Conservation (phyloP, 2,113 vertebrate species). For the Pluvianellus socialis region DNA sequence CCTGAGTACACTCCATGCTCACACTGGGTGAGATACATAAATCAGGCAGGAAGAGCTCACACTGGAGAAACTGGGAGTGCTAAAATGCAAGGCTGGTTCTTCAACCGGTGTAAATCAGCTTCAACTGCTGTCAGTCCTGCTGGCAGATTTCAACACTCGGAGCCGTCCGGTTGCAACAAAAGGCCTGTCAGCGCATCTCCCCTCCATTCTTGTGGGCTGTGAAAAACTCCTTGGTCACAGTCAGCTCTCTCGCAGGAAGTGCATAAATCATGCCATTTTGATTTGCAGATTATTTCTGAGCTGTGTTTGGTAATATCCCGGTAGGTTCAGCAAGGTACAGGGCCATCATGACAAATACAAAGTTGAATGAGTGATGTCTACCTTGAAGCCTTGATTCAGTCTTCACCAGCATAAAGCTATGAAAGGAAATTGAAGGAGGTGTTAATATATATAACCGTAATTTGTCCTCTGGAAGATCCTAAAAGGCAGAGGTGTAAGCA, state of each 20-base stretch:
- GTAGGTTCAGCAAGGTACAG: neutral
- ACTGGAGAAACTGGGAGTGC: slow-evolving; percentile 15
- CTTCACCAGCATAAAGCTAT: neutral
- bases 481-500: neutral
- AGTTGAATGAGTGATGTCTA: neutral
- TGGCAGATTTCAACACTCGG: neutral
- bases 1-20: neutral
- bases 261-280: neutral
- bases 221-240: slow-evolving; percentile 12
- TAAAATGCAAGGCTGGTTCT: neutral
- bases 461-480: neutral
- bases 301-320: neutral
- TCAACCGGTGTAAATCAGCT: slow-evolving; percentile 7
- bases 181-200: slow-evolving; percentile 9
- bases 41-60: slow-evolving; percentile 30
- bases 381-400: neutral
- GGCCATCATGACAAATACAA: neutral
- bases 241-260: neutral
- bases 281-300: slow-evolving; percentile 10
- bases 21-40: slow-evolving; percentile 13
- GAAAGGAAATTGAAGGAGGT: slow-evolving; percentile 12
- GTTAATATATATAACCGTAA: neutral
- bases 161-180: neutral
- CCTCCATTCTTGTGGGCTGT: slow-evolving; percentile 14
- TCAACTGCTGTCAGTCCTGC: neutral